These are phyloP conservation scores for Chloropsis cyanopogon DNA, from an alignment of 2,113 vertebrate species.

Conservation along the genomic window DNA sequence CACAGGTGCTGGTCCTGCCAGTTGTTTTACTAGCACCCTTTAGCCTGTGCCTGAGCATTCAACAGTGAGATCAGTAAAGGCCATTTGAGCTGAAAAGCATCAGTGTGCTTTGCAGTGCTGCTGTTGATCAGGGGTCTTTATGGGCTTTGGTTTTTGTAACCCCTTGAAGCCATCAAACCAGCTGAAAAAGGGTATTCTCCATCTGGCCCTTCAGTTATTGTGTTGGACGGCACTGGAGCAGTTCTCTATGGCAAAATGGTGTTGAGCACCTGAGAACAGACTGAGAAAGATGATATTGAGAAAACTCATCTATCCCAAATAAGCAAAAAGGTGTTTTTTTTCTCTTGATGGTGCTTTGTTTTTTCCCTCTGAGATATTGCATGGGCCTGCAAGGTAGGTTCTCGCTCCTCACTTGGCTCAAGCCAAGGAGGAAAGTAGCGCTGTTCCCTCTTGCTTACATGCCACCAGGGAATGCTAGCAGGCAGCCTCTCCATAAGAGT, in stretches of 20 bases:
- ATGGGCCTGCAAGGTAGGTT: neutral
- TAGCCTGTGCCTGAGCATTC: neutral
- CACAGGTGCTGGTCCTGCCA: neutral
- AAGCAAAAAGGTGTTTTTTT: neutral
- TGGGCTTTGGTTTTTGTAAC: neutral
- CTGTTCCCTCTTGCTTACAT: neutral
- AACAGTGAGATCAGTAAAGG: neutral
- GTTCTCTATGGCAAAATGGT: neutral
- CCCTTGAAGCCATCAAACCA: neutral
- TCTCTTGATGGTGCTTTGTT: neutral
- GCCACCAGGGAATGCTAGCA: neutral
- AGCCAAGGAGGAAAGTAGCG: neutral
- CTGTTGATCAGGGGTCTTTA: neutral
- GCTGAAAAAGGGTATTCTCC: neutral
- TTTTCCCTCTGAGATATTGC: neutral
- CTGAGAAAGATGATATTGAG: neutral
- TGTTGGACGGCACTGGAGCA: neutral
- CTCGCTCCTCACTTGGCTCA: neutral
- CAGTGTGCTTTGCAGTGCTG: neutral
- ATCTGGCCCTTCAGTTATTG: rapidly evolving
- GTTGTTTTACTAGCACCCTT: neutral
- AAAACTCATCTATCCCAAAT: neutral
- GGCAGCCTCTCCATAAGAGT: rapidly evolving
- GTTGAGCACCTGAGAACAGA: neutral
- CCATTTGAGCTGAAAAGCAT: neutral